Percentiles rank a stretch among this genome's conserved stretches.
These are phyloP conservation scores for Caenorhabditis elegans DNA, from an alignment of 1,140 invertebrate genomes.

Conservation along the genomic window DNA sequence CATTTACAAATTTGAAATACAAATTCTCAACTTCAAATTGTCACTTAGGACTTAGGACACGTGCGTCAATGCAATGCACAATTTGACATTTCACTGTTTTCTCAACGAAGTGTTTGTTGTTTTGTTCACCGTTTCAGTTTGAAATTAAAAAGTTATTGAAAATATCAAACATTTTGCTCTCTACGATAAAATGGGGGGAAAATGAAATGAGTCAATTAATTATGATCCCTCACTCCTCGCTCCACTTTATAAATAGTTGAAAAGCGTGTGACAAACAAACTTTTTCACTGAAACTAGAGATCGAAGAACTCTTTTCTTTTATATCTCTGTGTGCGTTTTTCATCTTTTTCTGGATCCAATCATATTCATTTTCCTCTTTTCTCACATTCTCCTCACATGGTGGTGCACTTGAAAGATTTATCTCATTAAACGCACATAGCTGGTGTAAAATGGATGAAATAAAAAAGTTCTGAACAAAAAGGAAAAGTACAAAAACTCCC, in stretches of 20 bases:
- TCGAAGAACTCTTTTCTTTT: neutral
- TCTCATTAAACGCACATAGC: neutral
- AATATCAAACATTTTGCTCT: too few species aligned
- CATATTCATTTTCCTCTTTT: neutral
- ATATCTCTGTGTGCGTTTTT: neutral
- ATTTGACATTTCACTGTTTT: neutral
- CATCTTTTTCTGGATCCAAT: neutral
- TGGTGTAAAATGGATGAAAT: neutral
- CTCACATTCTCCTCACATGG: neutral
- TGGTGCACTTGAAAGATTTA: neutral
- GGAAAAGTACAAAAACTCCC: neutral
- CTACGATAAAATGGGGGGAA: too few species aligned
- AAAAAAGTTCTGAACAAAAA: neutral
- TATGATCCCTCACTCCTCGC: neutral
- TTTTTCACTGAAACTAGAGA: neutral
- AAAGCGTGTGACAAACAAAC: conserved; percentile 8
- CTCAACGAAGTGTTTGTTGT: too few species aligned
- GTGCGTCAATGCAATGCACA: conserved; percentile 2
- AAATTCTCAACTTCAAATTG: too few species aligned
- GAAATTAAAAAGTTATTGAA: too few species aligned
- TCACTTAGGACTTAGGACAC: too few species aligned
- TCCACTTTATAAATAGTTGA: neutral
- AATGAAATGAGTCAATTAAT: neutral
- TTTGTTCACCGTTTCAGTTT: too few species aligned
- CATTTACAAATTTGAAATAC: neutral